Evolutionary conservation across 1,140 invertebrate genomes (phyloP).

Genomic region (Grapholita molesta): DNA sequence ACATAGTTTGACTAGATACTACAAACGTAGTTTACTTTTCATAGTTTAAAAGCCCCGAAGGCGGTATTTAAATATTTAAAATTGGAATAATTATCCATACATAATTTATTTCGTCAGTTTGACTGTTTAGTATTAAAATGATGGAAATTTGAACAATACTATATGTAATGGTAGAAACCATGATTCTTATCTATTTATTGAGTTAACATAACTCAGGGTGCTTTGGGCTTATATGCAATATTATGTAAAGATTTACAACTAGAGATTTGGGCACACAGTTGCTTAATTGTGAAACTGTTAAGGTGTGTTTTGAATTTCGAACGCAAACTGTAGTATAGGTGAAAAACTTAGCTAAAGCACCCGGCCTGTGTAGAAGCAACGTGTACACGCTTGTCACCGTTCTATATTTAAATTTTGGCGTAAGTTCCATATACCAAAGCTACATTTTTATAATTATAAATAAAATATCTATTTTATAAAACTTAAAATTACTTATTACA

Average conservation of each 20-base stretch:
- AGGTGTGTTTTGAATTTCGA: not conserved
- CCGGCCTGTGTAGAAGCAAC: too few species aligned
- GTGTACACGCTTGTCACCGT: too few species aligned
- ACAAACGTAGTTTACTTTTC: not conserved
- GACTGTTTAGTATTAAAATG: slow-evolving; percentile 12
- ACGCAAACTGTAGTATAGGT: not conserved
- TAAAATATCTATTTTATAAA: too few species aligned
- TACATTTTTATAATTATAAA: too few species aligned
- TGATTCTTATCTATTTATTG: not conserved
- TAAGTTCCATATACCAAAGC: too few species aligned
- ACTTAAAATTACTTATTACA: too few species aligned
- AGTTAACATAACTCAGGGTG: slow-evolving; percentile 13
- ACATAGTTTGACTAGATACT: slow-evolving; percentile 10
- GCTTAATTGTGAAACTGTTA: not conserved
- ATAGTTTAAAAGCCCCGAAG: slow-evolving; percentile 2
- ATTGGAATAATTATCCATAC: not conserved
- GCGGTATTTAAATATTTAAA: slow-evolving; percentile 4
- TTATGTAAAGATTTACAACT: not conserved
- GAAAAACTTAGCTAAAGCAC: too few species aligned
- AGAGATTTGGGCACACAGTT: not conserved
- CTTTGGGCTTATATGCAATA: not conserved
- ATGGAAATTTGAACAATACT: not conserved
- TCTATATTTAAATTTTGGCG: too few species aligned
- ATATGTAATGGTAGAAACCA: not conserved
- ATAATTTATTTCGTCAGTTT: slow-evolving; percentile 7